Evolutionary conservation across 2,113 vertebrate species (phyloP), one percentile per base, ranked within the genome.

Genomic region (Acrocephalus arundinaceus): DNA sequence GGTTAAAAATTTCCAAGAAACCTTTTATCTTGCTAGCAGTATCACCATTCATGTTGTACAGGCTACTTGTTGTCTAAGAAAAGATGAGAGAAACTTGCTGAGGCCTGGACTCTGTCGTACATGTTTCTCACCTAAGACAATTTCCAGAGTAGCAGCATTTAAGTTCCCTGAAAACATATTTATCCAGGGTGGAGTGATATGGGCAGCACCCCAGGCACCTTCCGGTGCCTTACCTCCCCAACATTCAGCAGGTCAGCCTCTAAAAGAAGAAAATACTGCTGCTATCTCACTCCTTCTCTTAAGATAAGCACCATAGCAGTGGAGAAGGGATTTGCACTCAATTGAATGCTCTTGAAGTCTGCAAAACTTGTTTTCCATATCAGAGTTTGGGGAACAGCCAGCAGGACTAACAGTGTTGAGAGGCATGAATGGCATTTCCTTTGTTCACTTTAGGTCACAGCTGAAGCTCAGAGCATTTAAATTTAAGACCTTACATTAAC

Each of bases 251-350:
- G 77, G 11, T 63, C 83, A 79, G n/a, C 16, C 20, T 82, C 83
- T 79, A 83, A 87, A 81, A 89, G 51, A 68, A 76, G 74, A 90
- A 94, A 90, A 81, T 49, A 48, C 37, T 88, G 31, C 43, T 93
- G 43, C 71, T 95, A 88, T 90, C 83, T 77, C 11, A 3, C 8
- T 83, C 25, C 51, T 92, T 70, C 83, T 92, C 76, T 93, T 83
- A 46, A 90, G 88, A 95, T 93, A 96, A 96, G 43, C 24, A 20
- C 37, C 80, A 28, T 25, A 63, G 33, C 65, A 51, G 19, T 35
- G 21, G 48, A 90, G 79, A 90, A 87, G 63, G 70, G 90, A 97
- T 96, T 96, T 97, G 39, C 85, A 89, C 59, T 88, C 87, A 59
- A 35, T 7, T 90, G 81, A 96, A 70, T 22, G 48, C 55, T 77